phyloP scores from a whole-genome alignment of 2,113 vertebrate genomes.

The Morone chrysops region DNA sequence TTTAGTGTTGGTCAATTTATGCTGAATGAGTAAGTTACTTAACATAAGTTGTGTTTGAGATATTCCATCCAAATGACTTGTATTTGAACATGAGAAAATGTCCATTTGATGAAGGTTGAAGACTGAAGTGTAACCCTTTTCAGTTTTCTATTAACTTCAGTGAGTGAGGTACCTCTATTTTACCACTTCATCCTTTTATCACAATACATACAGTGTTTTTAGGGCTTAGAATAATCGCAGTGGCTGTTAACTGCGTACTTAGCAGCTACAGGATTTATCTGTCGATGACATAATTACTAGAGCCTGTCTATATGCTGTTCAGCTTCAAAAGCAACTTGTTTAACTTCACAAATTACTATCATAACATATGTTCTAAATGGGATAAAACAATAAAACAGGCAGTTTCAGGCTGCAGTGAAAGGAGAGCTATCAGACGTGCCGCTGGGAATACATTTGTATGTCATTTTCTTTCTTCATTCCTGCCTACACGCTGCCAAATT shows the following conservation, averaged over 20 bases:
- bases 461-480: constrained; percentile 45
- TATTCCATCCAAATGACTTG: neutral
- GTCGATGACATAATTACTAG: neutral
- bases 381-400: constrained; percentile 18
- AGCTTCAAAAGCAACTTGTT: neutral
- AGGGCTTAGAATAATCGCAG: neutral
- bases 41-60: neutral
- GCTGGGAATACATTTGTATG: constrained; percentile 33
- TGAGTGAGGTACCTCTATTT: neutral
- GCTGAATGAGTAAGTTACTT: constrained; percentile 17
- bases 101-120: neutral
- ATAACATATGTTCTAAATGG: neutral
- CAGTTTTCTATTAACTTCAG: neutral
- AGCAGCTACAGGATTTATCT: neutral
- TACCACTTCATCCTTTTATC: neutral
- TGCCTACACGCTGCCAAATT: constrained; percentile 55
- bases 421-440: constrained; percentile 6
- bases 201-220: no score
- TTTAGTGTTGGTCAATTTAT: neutral
- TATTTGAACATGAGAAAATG: neutral
- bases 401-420: neutral
- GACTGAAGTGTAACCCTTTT: neutral
- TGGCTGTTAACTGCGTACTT: neutral
- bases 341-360: neutral
- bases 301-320: neutral